Conservation (phyloP, 2,797 vertebrate species). For the Ptychadena robeensis region DNA sequence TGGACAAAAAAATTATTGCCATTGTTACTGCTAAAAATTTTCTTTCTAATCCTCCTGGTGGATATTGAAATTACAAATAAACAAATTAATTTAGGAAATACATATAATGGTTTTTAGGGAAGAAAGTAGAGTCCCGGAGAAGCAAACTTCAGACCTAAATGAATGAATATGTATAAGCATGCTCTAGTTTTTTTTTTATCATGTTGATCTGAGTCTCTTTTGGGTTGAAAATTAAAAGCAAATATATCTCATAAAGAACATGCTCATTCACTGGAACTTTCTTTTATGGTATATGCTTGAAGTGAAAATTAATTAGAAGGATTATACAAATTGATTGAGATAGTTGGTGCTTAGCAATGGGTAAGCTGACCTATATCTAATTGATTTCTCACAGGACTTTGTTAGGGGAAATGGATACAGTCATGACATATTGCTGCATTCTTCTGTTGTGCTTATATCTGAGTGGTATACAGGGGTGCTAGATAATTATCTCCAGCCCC, state of each 20-base stretch:
- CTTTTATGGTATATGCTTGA: neutral
- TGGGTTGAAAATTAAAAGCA: conserved; percentile 3
- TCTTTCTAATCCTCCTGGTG: conserved; percentile 12
- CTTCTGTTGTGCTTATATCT: neutral
- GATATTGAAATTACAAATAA: conserved; percentile 7
- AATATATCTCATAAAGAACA: neutral
- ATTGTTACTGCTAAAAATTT: no score
- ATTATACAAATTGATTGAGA: neutral
- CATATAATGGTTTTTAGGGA: conserved; percentile 9
- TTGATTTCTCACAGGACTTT: neutral
- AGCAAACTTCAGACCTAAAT: conserved; percentile 21
- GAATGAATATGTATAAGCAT: conserved; percentile 37
- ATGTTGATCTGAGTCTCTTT: neutral
- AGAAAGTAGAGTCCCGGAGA: conserved; percentile 5
- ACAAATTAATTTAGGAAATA: conserved; percentile 37
- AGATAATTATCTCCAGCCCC: no score
- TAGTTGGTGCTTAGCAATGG: no score
- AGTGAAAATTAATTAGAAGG: neutral
- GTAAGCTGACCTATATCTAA: neutral
- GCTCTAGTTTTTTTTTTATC: conserved; percentile 4
- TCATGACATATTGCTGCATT: neutral
- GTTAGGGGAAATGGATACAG: neutral
- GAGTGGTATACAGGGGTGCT: neutral
- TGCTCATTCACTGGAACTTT: neutral
- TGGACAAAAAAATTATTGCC: no score